phyloP scores from a whole-genome alignment of 2,888 invertebrate species.

The Philereme transversata region DNA sequence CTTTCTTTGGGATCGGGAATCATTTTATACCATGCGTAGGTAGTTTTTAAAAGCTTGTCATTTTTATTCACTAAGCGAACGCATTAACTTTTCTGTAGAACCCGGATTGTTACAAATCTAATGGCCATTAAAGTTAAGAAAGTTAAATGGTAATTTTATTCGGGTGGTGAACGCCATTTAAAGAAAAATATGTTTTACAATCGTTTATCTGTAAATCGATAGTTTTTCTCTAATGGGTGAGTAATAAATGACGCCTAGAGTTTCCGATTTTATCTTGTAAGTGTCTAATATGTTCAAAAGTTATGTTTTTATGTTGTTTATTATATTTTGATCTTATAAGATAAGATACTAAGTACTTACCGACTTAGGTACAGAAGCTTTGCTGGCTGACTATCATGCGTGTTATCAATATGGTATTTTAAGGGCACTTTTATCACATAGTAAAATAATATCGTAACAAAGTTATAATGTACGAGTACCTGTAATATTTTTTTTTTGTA shows the following conservation, averaged over 20 bases:
- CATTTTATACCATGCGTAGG: constrained; percentile 60
- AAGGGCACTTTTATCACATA: constrained; percentile 1
- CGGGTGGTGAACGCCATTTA: constrained; percentile 21
- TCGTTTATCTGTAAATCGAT: constrained; percentile 28
- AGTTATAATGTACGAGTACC: too few relatives aligned
- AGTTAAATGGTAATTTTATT: constrained; percentile 49
- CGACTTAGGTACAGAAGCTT: constrained; percentile 11
- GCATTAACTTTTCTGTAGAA: constrained; percentile 51
- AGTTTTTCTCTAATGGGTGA: constrained; percentile 26
- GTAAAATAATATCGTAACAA: too few relatives aligned
- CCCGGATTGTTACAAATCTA: constrained; percentile 56
- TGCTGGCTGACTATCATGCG: constrained; percentile 1
- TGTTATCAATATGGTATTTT: constrained; percentile 11
- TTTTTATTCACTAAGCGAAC: constrained; percentile 58
- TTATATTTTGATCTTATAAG: constrained; percentile 18
- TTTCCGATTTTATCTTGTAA: constrained; percentile 19
- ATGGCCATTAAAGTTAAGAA: constrained; percentile 47
- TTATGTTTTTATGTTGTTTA: constrained; percentile 7
- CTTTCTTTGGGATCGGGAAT: constrained; percentile 41
- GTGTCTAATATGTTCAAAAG: constrained; percentile 10
- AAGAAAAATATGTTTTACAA: constrained; percentile 20
- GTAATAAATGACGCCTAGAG: constrained; percentile 25
- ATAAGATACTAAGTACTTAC: too few relatives aligned
- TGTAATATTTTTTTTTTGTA: too few relatives aligned
- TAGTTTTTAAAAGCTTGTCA: constrained; percentile 67